phyloP scores from a whole-genome alignment of 2,113 vertebrate species.

The Callospermophilus lateralis region DNA sequence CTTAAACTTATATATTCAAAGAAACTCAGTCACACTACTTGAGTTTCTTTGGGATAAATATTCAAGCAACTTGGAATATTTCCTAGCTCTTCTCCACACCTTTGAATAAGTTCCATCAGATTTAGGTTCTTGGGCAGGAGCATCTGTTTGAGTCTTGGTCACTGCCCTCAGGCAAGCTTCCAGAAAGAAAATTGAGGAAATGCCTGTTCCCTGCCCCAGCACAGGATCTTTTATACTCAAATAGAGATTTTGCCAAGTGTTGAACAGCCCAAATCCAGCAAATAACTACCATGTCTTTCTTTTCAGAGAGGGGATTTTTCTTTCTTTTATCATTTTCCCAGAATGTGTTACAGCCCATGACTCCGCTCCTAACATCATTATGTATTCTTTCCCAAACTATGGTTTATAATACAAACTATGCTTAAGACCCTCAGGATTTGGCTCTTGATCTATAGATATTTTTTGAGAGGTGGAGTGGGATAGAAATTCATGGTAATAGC shows the following conservation, averaged over 20 bases:
- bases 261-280: neutral
- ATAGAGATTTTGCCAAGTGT: neutral
- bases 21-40: neutral
- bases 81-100: neutral
- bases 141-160: neutral
- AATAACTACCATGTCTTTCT: neutral
- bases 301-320: neutral
- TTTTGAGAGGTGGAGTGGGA: neutral
- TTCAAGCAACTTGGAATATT: neutral
- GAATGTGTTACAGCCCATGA: neutral
- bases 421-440: slow-evolving; percentile 5
- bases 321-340: neutral
- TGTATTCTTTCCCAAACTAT: slow-evolving; percentile 2
- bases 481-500: neutral
- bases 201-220: no score
- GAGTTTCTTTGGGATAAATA: neutral
- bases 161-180: neutral
- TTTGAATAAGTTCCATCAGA: slow-evolving; percentile 2
- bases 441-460: neutral
- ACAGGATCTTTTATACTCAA: neutral
- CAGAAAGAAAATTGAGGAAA: neutral
- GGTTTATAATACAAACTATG: neutral
- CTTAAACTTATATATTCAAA: neutral
- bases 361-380: neutral
- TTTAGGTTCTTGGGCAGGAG: neutral